Evolutionary conservation across 2,888 invertebrate genomes (phyloP), one percentile per base, ranked within the genome.

Genomic region (Leptinotarsa tumamoca): DNA sequence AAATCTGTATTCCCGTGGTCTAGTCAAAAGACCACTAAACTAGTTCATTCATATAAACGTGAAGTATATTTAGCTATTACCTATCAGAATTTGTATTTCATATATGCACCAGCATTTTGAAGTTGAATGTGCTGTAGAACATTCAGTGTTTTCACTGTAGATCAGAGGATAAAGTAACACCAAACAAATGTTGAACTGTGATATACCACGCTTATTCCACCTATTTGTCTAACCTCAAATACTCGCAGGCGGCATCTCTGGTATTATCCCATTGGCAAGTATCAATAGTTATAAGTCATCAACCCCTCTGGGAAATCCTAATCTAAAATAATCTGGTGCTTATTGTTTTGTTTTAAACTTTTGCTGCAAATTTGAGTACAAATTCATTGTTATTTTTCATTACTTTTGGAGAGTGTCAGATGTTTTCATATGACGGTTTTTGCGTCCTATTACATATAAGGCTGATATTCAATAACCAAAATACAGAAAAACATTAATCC

Each of bases 271-370:
- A 71, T 63, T 67, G 73, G 71, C 68, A 73, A 71, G 74, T 73
- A 66, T 76, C 61, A 17, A 71, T 67, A 71, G 27, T 63, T 71
- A 15, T 70, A 70, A 76, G 72, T 76, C 67, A 70, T 67, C 67
- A 67, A 67, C 68, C 68, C 23, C 52, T 75, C 67, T 68, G 68
- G 66, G 58, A 77, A 73, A 67, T 78, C 73, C 75, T 76, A 73
- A 66, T 68, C 61, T 70, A 72, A 73, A 63, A 67, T 74, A 74
- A 79, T 79, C 79, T 79, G 79, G 79, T 79, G 79, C 79, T 76
- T 54, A 73, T 71, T 67, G n/a, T 54, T 76, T 71, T 67, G 23
- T 68, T 73, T 73, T 27, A 52, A 76, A 49, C 2, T 4, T 43
- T 69, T 54, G 63, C 15, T 67, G 67, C 67, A 49, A 43, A 54